Evolutionary conservation across 2,797 vertebrate genomes (phyloP).

Genomic region (Pseudomugil gertrudae): DNA sequence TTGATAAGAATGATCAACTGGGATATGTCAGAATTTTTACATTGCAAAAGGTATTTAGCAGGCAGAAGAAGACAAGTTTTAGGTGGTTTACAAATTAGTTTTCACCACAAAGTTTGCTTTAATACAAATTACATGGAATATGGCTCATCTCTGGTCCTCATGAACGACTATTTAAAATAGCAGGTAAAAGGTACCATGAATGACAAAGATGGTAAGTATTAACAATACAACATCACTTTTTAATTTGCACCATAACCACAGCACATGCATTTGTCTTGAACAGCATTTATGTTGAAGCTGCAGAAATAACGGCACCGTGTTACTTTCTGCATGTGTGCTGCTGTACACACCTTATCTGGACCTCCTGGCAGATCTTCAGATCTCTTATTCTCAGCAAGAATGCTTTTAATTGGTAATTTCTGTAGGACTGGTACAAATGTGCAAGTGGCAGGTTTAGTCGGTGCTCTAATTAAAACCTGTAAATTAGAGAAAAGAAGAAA

Average conservation of each 20-base stretch:
- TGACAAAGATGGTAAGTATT: not conserved
- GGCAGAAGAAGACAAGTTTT: no score
- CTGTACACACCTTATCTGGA: constrained; percentile 66
- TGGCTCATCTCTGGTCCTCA: not conserved
- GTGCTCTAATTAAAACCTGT: constrained; percentile 81
- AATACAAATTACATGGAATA: not conserved
- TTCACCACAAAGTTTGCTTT: not conserved
- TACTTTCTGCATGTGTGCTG: constrained; percentile 5
- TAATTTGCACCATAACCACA: not conserved
- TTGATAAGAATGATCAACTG: not conserved
- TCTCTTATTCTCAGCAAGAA: constrained; percentile 35
- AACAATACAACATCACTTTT: not conserved
- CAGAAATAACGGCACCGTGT: not conserved
- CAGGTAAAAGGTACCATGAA: not conserved
- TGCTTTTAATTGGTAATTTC: constrained; percentile 81
- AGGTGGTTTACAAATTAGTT: no score
- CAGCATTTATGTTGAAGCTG: not conserved
- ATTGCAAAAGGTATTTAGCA: no score
- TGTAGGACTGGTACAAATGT: constrained; percentile 86
- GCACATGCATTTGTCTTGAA: not conserved
- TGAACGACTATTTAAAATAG: not conserved
- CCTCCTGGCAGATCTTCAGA: constrained; percentile 28
- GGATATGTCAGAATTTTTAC: not conserved
- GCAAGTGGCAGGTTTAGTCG: constrained; percentile 79
- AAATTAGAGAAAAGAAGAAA: constrained; percentile 38